Conservation (phyloP, 2,113 vertebrate genomes). For the Chionodraco myersi region DNA sequence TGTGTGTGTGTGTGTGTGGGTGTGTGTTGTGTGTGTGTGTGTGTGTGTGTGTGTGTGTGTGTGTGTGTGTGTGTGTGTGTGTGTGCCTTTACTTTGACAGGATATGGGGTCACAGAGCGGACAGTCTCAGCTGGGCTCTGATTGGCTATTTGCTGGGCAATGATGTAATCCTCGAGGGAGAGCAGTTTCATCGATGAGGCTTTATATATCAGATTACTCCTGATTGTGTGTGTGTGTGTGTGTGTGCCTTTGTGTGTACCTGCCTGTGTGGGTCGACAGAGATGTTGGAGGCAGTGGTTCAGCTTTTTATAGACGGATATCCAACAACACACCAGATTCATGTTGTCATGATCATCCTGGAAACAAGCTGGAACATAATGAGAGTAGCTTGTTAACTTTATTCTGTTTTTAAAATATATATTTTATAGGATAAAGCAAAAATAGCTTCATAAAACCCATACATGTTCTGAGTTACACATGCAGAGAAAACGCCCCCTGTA, state of each 20-base stretch:
- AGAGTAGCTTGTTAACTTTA: not conserved
- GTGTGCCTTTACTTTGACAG: constrained; percentile 50
- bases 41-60: no score
- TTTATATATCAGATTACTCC: constrained; percentile 68
- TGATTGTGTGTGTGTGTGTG: constrained; percentile 13
- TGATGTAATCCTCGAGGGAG: constrained; percentile 73
- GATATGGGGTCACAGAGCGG: constrained; percentile 65
- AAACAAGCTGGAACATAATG: constrained; percentile 24
- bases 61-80: not conserved
- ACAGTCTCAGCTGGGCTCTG: constrained; percentile 51
- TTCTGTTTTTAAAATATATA: not conserved
- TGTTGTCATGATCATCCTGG: constrained; percentile 19
- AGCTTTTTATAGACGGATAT: constrained; percentile 39
- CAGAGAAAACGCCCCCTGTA: not conserved
- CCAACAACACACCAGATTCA: constrained; percentile 8
- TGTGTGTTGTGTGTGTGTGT: no score
- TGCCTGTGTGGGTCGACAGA: constrained; percentile 44
- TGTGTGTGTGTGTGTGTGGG: no score
- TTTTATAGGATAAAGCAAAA: constrained; percentile 3
- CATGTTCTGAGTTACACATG: not conserved
- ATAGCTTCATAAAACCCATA: not conserved
- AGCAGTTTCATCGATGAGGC: constrained; percentile 65
- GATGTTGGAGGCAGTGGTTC: constrained; percentile 35
- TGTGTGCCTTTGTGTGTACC: constrained; percentile 23
- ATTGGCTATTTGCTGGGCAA: constrained; percentile 64